Evolutionary conservation across 2,888 invertebrate genomes (phyloP), one percentile per base, ranked within the genome.

Genomic region (Eupeodes luniger): DNA sequence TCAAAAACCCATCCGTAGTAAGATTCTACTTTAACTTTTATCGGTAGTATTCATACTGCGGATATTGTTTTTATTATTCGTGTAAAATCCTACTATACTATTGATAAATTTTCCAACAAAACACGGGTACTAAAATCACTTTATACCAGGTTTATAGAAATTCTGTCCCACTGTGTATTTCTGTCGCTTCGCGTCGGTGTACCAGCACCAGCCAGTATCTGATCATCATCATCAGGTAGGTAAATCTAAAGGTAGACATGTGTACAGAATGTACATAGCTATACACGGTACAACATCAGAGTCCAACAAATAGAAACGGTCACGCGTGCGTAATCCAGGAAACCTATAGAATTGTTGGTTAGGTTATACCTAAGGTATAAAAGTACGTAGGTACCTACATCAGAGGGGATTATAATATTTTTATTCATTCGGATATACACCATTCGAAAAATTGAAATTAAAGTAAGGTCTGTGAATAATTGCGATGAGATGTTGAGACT

Each of bases 301-400:
- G 74, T n/a, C 61, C 27, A 74, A 74, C 74, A 64, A 55, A 78
- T 78, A 77, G 67, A 84, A 72, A 69, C 62, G 81, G 87, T 84
- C 87, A 88, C 87, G 87, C 87, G 87, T 88, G 87, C 87, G 84
- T 88, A 88, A 84, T 84, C 84, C 87, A 88, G 87, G 87, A 84
- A 88, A 84, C 69, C 72, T 51, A 80, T 62, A 75, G 49, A 61
- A 57, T 4, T 40, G 27, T 27, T 27, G 27, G 27, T 27, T 27
- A 27, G 27, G 27, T 27, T n/a, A n/a, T n/a, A n/a, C n/a, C 1
- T 3, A 27, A 27, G 27, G 27, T 57, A 55, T 47, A 47, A 4
- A 27, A 27, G 1, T 12, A 66, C 16, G 49, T 19, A 70, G 27
- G 14, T 16, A 19, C 19, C 19, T 19, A 19, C 40, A 66, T 27